phyloP scores from a whole-genome alignment of 53 echinoderm and acorn worm genomes.

The Echinometra lucunter region DNA sequence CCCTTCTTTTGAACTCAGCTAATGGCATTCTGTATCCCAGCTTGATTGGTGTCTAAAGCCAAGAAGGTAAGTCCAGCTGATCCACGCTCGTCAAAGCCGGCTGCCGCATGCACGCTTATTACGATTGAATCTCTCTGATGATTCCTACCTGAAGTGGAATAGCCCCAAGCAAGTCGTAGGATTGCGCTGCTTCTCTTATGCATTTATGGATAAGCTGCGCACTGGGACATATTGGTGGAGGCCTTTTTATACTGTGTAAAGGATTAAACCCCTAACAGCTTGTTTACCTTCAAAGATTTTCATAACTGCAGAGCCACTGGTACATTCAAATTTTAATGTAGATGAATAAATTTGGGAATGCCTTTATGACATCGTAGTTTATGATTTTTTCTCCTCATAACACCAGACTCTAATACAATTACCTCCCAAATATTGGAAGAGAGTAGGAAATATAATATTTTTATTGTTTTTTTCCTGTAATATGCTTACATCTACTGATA shows the following conservation, averaged over 20 bases:
- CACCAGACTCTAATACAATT: too few species aligned
- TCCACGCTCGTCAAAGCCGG: not conserved
- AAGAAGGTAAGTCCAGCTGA: constrained; percentile 6
- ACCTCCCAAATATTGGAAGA: not conserved
- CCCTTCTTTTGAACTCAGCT: not conserved
- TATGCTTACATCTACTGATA: too few species aligned
- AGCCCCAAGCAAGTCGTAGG: not conserved
- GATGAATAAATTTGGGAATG: not conserved
- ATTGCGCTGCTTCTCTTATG: not conserved
- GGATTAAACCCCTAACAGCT: not conserved
- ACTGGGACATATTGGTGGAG: constrained; percentile 4
- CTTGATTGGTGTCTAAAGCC: constrained; percentile 20
- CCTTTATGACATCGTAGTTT: too few species aligned
- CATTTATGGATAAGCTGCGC: constrained; percentile 38
- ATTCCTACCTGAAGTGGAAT: constrained; percentile 33
- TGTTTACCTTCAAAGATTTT: not conserved
- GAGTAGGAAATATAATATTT: too few species aligned
- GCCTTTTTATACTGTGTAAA: not conserved
- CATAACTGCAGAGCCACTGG: not conserved
- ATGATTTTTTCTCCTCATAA: too few species aligned
- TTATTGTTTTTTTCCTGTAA: too few species aligned
- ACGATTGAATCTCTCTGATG: constrained; percentile 8
- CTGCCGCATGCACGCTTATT: not conserved
- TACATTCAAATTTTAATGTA: not conserved
- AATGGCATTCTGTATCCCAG: not conserved